These are phyloP conservation scores for Montipora sp. DNA, from an alignment of 64 coral and sea anemone species.

Conservation along the genomic window DNA sequence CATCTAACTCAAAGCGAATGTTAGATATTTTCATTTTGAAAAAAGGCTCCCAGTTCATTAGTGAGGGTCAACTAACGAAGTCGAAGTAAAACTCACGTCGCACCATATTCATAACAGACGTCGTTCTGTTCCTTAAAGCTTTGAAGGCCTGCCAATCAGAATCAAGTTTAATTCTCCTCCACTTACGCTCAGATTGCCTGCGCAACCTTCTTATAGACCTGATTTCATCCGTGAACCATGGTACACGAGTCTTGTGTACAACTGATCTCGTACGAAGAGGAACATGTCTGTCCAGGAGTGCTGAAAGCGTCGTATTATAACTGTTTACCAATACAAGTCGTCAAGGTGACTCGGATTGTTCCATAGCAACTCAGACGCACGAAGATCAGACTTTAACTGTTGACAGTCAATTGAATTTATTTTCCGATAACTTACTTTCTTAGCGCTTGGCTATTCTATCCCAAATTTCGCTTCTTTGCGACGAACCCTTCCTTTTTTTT, in stretches of 20 bases:
- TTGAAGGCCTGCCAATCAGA: neutral
- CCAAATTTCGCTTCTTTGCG: constrained; percentile 15
- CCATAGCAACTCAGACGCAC: neutral
- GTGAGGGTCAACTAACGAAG: neutral
- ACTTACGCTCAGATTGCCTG: neutral
- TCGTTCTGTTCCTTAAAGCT: neutral
- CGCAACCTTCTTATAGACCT: neutral
- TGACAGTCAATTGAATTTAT: no score
- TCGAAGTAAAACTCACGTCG: constrained; percentile 1
- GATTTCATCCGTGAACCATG: neutral
- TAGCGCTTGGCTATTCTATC: neutral
- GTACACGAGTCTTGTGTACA: neutral
- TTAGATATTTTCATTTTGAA: neutral
- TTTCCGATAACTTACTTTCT: no score
- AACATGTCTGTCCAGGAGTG: neutral
- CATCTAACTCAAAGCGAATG: neutral
- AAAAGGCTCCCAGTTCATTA: neutral
- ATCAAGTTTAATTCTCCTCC: neutral
- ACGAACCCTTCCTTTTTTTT: constrained; percentile 17
- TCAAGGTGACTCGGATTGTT: neutral
- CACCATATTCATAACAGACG: neutral
- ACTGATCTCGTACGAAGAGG: neutral
- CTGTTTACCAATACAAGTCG: neutral
- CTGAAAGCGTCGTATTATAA: neutral
- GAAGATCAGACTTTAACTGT: neutral